Evolutionary conservation across 2,797 vertebrate genomes (phyloP).

Genomic region (Cyprinodon diabolis): DNA sequence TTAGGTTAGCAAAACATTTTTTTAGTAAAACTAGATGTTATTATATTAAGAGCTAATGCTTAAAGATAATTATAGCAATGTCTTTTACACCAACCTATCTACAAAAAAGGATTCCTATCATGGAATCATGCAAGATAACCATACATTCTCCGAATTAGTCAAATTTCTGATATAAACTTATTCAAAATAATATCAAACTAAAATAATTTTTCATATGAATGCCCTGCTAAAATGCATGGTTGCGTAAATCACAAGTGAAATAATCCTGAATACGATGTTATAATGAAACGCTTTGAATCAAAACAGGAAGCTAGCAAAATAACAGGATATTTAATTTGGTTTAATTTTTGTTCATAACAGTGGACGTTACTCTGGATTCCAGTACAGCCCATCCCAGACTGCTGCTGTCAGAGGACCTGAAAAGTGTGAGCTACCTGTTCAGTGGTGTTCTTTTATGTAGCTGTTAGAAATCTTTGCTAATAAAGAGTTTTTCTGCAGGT

Average conservation of each 20-base stretch:
- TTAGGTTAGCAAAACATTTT: too few species aligned
- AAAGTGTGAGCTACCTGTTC: constrained; percentile 65
- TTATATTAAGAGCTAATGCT: background rate
- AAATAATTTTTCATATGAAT: background rate
- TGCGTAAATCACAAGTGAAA: background rate
- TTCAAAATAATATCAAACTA: background rate
- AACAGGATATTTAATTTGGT: background rate
- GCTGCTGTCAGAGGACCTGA: constrained; percentile 78
- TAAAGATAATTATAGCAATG: background rate
- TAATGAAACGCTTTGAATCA: background rate
- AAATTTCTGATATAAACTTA: background rate
- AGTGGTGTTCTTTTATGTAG: too few species aligned
- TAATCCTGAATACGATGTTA: too few species aligned
- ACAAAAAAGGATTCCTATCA: background rate
- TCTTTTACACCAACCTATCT: background rate
- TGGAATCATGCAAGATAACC: background rate
- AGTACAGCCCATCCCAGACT: constrained; percentile 82
- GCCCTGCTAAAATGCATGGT: background rate
- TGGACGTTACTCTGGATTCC: constrained; percentile 81
- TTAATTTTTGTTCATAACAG: constrained; percentile 48
- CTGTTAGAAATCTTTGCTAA: background rate
- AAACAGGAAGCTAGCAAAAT: too few species aligned
- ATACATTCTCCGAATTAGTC: background rate
- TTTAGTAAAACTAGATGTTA: too few species aligned
- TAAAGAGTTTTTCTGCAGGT: constrained; percentile 54